A percentile compares a stretch with the other conserved stretches of the same genome.
phyloP scores from a whole-genome alignment of 2,888 invertebrate genomes.

The Digitonthophagus gazella region DNA sequence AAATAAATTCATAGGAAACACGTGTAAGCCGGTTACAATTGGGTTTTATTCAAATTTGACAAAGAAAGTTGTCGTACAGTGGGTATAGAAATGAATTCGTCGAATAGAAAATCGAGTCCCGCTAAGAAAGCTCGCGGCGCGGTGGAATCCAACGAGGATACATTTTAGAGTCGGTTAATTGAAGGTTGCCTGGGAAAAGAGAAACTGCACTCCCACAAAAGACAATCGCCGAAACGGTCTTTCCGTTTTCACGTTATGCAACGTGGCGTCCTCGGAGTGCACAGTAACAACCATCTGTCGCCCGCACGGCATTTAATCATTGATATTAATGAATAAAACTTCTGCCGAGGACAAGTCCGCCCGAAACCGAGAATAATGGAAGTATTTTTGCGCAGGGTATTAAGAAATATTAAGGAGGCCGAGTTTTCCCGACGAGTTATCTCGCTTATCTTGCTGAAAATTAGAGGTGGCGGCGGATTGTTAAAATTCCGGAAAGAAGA shows the following conservation, averaged over 20 bases:
- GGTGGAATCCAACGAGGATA: neutral
- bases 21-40: neutral
- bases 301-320: conserved; percentile 5
- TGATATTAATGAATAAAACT: conserved; percentile 15
- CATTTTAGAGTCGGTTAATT: neutral
- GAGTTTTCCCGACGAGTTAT: conserved; percentile 3
- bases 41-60: neutral
- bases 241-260: neutral
- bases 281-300: neutral
- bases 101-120: neutral
- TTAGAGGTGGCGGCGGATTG: conserved; percentile 18
- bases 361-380: conserved; percentile 9
- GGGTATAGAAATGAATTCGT: neutral
- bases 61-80: neutral
- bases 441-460: conserved; percentile 2
- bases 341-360: conserved; percentile 10
- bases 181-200: neutral
- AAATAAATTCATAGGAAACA: no score
- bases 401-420: neutral
- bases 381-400: neutral
- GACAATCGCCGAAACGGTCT: neutral
- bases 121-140: neutral
- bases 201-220: neutral
- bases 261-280: neutral
- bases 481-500: conserved; percentile 32